These are phyloP conservation scores for Phrynocephalus forsythii DNA, from an alignment of 2,797 vertebrate genomes.

Conservation along the genomic window DNA sequence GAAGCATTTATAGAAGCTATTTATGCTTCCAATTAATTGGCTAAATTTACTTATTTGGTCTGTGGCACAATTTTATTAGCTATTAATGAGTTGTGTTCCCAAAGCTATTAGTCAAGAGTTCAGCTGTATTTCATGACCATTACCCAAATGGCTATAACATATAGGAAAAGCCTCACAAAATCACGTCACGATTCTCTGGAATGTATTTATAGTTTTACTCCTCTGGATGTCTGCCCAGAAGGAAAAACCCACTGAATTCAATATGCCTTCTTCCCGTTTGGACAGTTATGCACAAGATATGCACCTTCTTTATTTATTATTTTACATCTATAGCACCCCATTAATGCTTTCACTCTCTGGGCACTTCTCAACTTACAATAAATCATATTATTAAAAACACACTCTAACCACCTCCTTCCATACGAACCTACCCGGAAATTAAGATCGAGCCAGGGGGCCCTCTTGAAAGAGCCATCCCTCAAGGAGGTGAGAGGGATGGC, in stretches of 20 bases:
- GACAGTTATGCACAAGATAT: neutral
- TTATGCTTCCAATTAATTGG: slow-evolving; percentile 52
- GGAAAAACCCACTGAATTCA: neutral
- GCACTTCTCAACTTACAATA: too few relatives aligned
- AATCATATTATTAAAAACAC: too few relatives aligned
- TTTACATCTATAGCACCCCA: neutral
- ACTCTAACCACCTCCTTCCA: too few relatives aligned
- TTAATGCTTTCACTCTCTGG: neutral
- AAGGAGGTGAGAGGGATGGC: too few relatives aligned
- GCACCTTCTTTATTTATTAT: too few relatives aligned
- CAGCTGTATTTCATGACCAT: slow-evolving; percentile 35
- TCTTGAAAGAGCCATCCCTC: too few relatives aligned
- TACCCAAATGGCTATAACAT: slow-evolving; percentile 28
- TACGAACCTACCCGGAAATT: too few relatives aligned
- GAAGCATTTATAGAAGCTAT: slow-evolving; percentile 51
- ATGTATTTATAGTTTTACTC: neutral
- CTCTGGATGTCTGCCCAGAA: neutral
- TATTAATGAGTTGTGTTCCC: slow-evolving; percentile 50
- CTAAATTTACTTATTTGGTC: slow-evolving; percentile 40
- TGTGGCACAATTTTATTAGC: slow-evolving; percentile 29
- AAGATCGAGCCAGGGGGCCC: too few relatives aligned
- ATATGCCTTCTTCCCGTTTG: neutral
- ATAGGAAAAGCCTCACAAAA: slow-evolving; percentile 35
- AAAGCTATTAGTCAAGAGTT: slow-evolving; percentile 28
- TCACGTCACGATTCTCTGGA: neutral